Evolutionary conservation across 23 tunicate genomes (phyloP).

Genomic region (Diplosoma virens): DNA sequence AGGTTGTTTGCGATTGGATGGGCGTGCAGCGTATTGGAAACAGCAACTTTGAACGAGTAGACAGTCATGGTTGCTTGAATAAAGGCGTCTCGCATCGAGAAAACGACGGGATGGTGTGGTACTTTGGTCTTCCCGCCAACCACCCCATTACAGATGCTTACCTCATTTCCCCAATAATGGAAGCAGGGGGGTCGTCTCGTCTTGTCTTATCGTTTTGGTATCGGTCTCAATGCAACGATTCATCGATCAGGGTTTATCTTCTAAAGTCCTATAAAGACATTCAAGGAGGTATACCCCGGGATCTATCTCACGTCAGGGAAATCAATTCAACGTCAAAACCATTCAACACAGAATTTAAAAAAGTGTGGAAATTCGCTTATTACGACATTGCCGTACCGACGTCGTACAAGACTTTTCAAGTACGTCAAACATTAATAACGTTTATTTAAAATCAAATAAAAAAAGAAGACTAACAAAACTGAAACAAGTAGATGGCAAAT

Average conservation of each 20-base stretch:
- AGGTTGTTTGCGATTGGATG: slow-evolving; percentile 39
- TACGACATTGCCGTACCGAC: slow-evolving; percentile 25
- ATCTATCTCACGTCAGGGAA: neutral
- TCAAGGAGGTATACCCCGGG: neutral
- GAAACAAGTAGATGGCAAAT: too few species aligned
- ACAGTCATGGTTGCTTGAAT: slow-evolving; percentile 21
- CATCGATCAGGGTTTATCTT: neutral
- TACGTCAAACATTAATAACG: too few species aligned
- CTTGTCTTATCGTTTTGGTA: slow-evolving; percentile 33
- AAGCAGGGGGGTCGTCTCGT: slow-evolving; percentile 31
- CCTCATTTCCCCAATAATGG: slow-evolving; percentile 39
- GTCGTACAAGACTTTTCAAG: slow-evolving; percentile 28
- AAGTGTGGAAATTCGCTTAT: slow-evolving; percentile 23
- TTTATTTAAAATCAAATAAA: too few species aligned
- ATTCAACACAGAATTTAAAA: too few species aligned
- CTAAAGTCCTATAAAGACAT: slow-evolving; percentile 3
- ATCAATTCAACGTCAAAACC: neutral
- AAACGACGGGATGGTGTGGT: slow-evolving; percentile 32
- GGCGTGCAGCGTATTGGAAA: slow-evolving; percentile 14
- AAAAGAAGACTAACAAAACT: too few species aligned
- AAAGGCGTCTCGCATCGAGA: slow-evolving; percentile 18
- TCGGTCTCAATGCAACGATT: slow-evolving; percentile 23
- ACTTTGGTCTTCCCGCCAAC: slow-evolving; percentile 5
- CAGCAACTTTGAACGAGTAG: neutral
- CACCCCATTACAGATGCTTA: neutral